A percentile compares a stretch with the other conserved stretches of the same genome.
Evolutionary conservation across 2,888 invertebrate species (phyloP).

Genomic region (Scaptodrosophila latifasciaeformis): DNA sequence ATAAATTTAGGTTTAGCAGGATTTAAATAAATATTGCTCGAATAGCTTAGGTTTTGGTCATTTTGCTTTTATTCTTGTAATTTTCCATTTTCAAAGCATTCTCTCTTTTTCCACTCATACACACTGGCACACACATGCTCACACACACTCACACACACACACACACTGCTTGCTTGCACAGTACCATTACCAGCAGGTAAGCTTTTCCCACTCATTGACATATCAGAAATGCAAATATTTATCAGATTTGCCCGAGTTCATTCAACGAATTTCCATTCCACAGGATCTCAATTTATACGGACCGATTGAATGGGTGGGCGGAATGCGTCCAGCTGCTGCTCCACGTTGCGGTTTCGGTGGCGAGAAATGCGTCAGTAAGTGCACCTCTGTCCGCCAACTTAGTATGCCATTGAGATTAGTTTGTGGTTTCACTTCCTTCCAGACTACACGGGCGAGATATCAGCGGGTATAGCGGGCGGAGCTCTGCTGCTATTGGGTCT

Average conservation of each 20-base stretch:
- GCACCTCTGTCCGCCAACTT: background rate
- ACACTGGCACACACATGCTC: slow-evolving; percentile 19
- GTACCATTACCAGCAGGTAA: slow-evolving; percentile 46
- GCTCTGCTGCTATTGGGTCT: slow-evolving; percentile 82
- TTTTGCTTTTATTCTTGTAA: too few species aligned
- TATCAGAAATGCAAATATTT: background rate
- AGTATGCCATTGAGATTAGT: background rate
- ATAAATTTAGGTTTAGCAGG: too few species aligned
- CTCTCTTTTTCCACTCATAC: slow-evolving; percentile 16
- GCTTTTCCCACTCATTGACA: slow-evolving; percentile 28
- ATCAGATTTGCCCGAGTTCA: background rate
- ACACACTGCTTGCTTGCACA: slow-evolving; percentile 4
- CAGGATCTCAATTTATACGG: slow-evolving; percentile 86
- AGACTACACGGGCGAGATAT: slow-evolving; percentile 90
- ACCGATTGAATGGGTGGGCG: slow-evolving; percentile 85
- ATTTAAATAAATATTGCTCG: too few species aligned
- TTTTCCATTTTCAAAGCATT: too few species aligned
- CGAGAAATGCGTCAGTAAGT: slow-evolving; percentile 93
- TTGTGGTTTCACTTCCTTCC: slow-evolving; percentile 14
- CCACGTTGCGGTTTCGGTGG: slow-evolving; percentile 93
- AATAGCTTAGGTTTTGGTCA: too few species aligned
- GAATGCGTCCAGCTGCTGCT: slow-evolving; percentile 85
- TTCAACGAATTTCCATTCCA: slow-evolving; percentile 7
- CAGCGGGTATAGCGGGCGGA: slow-evolving; percentile 87
- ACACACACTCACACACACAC: too few species aligned